Conservation (phyloP, 2,113 vertebrate species). For the Uria aalge region DNA sequence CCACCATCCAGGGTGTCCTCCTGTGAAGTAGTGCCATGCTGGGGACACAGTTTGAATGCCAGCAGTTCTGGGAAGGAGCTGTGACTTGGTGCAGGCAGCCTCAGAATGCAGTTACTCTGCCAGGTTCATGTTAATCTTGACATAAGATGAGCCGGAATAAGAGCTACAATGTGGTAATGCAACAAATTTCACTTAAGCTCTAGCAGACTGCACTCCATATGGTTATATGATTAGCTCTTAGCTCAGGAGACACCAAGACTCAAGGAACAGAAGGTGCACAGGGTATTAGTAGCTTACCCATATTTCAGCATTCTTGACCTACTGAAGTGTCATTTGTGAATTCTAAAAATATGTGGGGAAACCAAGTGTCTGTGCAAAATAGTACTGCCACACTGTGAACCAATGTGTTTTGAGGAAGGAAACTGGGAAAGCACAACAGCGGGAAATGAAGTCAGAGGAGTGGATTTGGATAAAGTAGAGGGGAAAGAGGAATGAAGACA, state of each 20-base stretch:
- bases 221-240: slow-evolving; percentile 32
- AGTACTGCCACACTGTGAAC: background rate
- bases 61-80: slow-evolving; percentile 12
- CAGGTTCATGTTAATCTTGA: slow-evolving; percentile 58
- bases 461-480: background rate
- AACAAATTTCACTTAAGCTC: slow-evolving; percentile 38
- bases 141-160: slow-evolving; percentile 53
- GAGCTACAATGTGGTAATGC: slow-evolving; percentile 10
- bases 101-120: slow-evolving; percentile 32
- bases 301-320: background rate
- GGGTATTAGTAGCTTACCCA: background rate
- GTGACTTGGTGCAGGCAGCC: slow-evolving; percentile 6
- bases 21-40: background rate
- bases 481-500: background rate
- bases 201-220: slow-evolving; percentile 27
- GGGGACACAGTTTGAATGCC: background rate
- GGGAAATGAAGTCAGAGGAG: background rate
- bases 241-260: background rate
- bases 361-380: background rate
- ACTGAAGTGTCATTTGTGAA: background rate
- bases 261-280: background rate
- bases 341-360: background rate
- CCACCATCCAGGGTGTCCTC: background rate
- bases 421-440: background rate
- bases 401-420: background rate